A percentile compares a stretch with the other conserved stretches of the same genome.
Evolutionary conservation across 2,888 invertebrate species (phyloP).

Genomic region (Lamellibrachia columna): DNA sequence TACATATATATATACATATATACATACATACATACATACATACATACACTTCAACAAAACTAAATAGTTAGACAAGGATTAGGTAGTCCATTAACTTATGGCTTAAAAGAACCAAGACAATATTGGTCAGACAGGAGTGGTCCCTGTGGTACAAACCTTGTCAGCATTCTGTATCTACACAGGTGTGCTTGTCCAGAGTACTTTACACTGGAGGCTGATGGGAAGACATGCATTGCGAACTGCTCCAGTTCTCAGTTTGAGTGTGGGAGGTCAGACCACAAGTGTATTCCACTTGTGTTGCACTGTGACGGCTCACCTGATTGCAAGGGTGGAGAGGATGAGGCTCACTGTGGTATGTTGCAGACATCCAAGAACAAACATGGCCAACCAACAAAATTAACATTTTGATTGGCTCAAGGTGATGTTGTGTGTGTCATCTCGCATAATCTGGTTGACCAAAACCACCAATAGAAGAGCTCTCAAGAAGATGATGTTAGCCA

Average conservation of each 20-base stretch:
- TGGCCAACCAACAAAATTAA: no score
- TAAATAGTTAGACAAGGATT: neutral
- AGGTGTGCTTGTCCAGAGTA: slow-evolving; percentile 95
- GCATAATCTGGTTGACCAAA: no score
- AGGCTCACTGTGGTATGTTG: slow-evolving; percentile 60
- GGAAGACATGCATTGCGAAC: slow-evolving; percentile 88
- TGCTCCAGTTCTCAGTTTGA: slow-evolving; percentile 68
- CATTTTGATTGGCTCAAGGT: no score
- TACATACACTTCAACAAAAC: neutral
- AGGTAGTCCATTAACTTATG: neutral
- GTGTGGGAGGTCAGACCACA: slow-evolving; percentile 35
- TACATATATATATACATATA: no score
- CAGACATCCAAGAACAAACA: neutral
- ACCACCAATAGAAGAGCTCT: no score
- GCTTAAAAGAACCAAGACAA: neutral
- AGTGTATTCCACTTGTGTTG: slow-evolving; percentile 52
- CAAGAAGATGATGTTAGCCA: no score
- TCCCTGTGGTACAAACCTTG: neutral
- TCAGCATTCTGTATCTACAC: slow-evolving; percentile 43
- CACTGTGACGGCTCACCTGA: slow-evolving; percentile 60
- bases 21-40: neutral
- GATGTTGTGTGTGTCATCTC: no score
- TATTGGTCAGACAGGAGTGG: neutral
- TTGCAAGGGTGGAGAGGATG: slow-evolving; percentile 77
- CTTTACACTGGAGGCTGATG: slow-evolving; percentile 78